Base-by-base conservation (phyloP, 53 echinoderm and acorn worm species). In the Echinometra lucunter region DNA sequence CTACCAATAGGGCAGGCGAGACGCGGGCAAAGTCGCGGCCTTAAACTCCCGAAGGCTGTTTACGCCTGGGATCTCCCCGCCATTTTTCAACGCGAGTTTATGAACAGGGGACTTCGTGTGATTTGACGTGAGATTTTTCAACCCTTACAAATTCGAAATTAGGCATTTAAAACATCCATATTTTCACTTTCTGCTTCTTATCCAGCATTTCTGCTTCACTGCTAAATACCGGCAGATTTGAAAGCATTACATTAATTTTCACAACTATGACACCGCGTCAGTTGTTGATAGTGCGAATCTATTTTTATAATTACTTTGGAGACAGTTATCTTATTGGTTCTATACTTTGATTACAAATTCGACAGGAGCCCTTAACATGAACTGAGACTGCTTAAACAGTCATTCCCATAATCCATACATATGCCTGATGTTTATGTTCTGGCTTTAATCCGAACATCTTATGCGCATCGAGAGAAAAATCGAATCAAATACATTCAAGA, bases 1-100 rank as follows among this genome's bases (percentile, higher is more conserved):
- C 42, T 12, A 40, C 42, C 21, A 42, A 42, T 19, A 42, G 78
- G 42, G 23, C 78, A 53, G 88, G 32, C 53, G 49, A 88, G 35
- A 4, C 30, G 10, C 32, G 4, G 57, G 53, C 6, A 57, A 15
- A 32, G 53, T 8, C 32, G 56, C 18, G 37, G 63, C 13, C 57
- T 37, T 37, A 49, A 72, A 92, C 47, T 92, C 92, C 92, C 92
- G 92, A n/a, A 67, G 92, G 74, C 92, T 92, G 92, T 92, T 92
- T 92, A 92, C 92, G 72, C 58, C 49, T 44, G 92, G 92, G 92
- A 92, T 92, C 74, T 42, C 35, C 30, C 32, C 92, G 47, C 45
- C 74, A 70, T 72, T 92, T 47, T 45, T 72, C 53, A 55, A 49
- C 56, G 49, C 88, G 88, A 88, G 28, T 78, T 78, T 42, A 78